Evolutionary conservation across 1,140 invertebrate species (phyloP), one percentile per base, ranked within the genome.

Genomic region (Arctopsyche grandis): DNA sequence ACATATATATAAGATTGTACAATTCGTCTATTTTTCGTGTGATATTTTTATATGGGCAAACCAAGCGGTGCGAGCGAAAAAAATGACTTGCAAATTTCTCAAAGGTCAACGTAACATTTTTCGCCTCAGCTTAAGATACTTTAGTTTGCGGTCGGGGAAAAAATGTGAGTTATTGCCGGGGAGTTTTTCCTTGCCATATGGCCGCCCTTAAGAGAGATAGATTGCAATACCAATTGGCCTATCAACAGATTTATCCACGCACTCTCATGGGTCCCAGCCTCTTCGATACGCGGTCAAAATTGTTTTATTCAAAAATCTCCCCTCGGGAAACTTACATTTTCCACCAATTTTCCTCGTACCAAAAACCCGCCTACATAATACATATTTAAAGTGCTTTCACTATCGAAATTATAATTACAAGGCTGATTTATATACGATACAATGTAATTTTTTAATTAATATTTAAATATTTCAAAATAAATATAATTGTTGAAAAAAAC

Each of bases 141-240:
- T 66, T 66, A n/a, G n/a, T n/a, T n/a, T n/a, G n/a, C n/a, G 63
- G 24, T 22, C 24, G 22, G 24, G 24, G 24, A 29, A 66, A 66
- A 66, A 66, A 66, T 26, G 63, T 66, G 63, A 66, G 24, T 66
- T 66, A 66, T 66, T 5, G 63, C 63, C 63, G 63, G 24, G 22
- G 21, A 26, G 63, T 66, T 66, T 66, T 66, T 66, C 63, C 24
- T 14, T 29, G 63, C 63, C 63, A 66, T 29, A 66, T 66, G 63
- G 24, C 63, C 22, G 63, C 19, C 24, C 63, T 66, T 66, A 66
- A 66, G 63, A 66, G 63, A 66, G 63, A 66, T 66, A 66, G 24
- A 66, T 66, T 66, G 24, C 63, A 66, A 66, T 66, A 66, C 63
- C 56, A 60, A 60, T 60, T 60, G 56, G 56, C n/a, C 63, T 66